Base-by-base conservation (phyloP, 2,113 vertebrate genomes). In the Vombatus ursinus region DNA sequence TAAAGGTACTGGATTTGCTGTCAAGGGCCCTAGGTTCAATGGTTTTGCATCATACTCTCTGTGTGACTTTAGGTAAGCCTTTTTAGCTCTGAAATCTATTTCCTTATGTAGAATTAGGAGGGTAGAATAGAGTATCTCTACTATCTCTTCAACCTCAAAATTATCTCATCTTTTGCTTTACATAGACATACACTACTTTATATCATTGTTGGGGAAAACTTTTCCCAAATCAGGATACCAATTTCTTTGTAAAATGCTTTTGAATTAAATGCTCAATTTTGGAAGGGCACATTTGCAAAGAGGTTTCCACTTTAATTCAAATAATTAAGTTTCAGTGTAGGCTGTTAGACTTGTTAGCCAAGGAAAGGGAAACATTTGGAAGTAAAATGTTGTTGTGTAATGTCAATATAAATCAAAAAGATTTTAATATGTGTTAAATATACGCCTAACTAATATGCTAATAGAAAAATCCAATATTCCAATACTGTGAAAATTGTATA, bases 401-500 rank as follows among this genome's bases (percentile, higher is more conserved):
- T 90, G 49, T 50, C 0, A 77, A 49, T 94, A 77, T 93, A 93
- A 24, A 90, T 6, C 92, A 52, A 95, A 94, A 23, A 77, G 14
- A 77, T n/a, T 77, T 77, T n/a, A 95, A 68, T 37, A 8, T 93
- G 11, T 49, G n/a, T 49, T 92, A 92, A 77, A 94, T n/a, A 77
- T 77, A n/a, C 22, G 93, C 91, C 89, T 91, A 50, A 26, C 25
- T 52, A 28, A 44, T 50, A 57, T 51, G 5, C 54, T 50, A 90
- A 90, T 92, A 96, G 68, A 16, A 28, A 95, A 52, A 93, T 47
- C 3, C 49, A 54, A 0, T 91, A 4, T 49, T 95, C 26, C 94
- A 96, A 94, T 90, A 94, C 52, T 94, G 37, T 89, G 4, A 57
- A 94, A 94, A 90, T 90, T 16, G 53, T n/a, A 49, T 95, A 5